Conservation (phyloP, 2,113 vertebrate species). For the Azemiops feae region DNA sequence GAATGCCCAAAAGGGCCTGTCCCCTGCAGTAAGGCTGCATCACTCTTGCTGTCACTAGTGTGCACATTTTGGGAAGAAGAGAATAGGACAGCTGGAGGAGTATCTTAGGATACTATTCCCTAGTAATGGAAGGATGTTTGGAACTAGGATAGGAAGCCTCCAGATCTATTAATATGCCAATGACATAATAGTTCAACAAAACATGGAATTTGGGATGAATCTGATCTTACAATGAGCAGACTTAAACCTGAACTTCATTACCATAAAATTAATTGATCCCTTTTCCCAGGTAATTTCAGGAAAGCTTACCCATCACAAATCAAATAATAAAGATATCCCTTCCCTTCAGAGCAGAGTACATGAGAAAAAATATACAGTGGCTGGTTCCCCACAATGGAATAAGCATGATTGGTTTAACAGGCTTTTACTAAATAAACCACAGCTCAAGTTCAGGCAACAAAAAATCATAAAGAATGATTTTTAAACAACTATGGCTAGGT, state of each 20-base stretch:
- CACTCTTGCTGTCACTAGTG: not conserved
- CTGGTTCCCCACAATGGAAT: not conserved
- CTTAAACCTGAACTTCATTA: not conserved
- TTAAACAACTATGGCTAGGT: not conserved
- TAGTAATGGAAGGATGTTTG: not conserved
- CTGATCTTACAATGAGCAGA: not conserved
- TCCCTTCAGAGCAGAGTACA: not conserved
- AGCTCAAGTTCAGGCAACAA: not conserved
- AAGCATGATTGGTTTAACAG: not conserved
- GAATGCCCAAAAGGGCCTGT: not conserved
- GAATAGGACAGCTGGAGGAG: not conserved
- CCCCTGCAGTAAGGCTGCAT: not conserved
- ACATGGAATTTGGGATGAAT: not conserved
- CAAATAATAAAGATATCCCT: not conserved
- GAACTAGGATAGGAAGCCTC: not conserved
- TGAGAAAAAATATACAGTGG: not conserved
- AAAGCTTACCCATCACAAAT: not conserved
- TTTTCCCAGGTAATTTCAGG: not conserved
- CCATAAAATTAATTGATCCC: not conserved
- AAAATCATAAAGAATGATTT: not conserved
- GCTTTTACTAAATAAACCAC: not conserved
- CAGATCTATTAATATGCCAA: not conserved
- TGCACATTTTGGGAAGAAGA: not conserved
- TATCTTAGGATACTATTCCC: not conserved
- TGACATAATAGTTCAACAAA: not conserved